phyloP scores from a whole-genome alignment of 35 echinoderm and acorn worm genomes.

The Nesometra sesokonis region DNA sequence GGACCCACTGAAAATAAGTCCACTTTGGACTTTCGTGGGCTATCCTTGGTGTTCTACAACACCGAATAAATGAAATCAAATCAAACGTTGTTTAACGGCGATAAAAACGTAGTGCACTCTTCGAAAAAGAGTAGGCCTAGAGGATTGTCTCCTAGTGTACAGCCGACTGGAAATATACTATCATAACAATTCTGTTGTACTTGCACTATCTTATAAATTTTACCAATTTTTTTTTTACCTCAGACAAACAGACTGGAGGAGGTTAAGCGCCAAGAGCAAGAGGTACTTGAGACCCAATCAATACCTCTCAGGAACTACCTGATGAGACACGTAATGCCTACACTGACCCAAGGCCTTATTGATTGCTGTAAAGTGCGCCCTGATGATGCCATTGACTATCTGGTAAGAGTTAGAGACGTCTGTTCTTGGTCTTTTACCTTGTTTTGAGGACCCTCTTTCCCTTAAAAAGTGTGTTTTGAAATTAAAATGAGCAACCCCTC shows the following conservation, averaged over 20 bases:
- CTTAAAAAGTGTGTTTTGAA: not conserved
- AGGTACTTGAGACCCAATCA: slow-evolving; percentile 84
- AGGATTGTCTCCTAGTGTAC: too few species aligned
- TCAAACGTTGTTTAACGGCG: too few species aligned
- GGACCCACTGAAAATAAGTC: too few species aligned
- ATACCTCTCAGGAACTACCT: slow-evolving; percentile 95
- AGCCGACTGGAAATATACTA: too few species aligned
- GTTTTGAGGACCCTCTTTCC: too few species aligned
- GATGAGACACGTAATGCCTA: slow-evolving; percentile 99
- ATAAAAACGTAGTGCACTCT: too few species aligned
- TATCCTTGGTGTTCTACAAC: too few species aligned
- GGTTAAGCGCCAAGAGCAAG: slow-evolving; percentile 83
- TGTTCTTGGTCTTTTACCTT: too few species aligned
- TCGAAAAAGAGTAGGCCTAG: too few species aligned
- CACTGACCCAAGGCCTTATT: slow-evolving; percentile 90
- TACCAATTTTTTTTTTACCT: not conserved
- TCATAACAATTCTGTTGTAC: not conserved
- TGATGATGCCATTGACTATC: slow-evolving; percentile 97
- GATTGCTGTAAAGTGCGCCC: slow-evolving; percentile 97
- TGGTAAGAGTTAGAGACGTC: slow-evolving; percentile 92
- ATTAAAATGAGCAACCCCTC: not conserved
- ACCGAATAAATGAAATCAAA: too few species aligned
- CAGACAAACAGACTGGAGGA: slow-evolving; percentile 73
- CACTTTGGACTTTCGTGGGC: too few species aligned
- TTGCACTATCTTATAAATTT: too few species aligned